These are phyloP conservation scores for Glareola pratincola DNA, from an alignment of 2,113 vertebrate species.

Conservation along the genomic window DNA sequence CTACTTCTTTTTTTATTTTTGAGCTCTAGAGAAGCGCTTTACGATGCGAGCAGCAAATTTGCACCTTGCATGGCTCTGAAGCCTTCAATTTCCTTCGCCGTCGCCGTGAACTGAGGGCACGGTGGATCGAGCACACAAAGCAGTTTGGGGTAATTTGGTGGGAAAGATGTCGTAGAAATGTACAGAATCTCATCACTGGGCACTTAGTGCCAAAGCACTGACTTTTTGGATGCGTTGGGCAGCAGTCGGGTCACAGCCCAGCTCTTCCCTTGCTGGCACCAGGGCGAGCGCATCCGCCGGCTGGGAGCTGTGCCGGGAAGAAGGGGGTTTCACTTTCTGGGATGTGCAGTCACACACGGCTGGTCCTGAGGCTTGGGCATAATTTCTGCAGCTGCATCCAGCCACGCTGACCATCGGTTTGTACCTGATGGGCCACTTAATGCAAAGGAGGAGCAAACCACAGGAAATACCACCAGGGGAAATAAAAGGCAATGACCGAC, in stretches of 20 bases:
- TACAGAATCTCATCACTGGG: rapidly evolving
- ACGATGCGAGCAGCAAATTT: rapidly evolving
- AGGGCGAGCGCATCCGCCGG: rapidly evolving
- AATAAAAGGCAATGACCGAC: background rate
- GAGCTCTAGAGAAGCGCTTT: background rate
- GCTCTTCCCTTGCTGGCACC: background rate
- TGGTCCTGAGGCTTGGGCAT: background rate
- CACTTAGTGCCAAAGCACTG: background rate
- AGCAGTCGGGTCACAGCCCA: background rate
- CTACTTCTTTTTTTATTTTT: background rate
- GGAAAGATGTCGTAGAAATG: background rate
- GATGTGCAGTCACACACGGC: no score
- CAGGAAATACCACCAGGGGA: background rate
- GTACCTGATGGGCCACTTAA: background rate
- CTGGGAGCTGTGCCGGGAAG: rapidly evolving
- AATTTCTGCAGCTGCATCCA: background rate
- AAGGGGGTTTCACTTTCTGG: background rate
- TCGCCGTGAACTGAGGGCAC: rapidly evolving
- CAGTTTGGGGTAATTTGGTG: background rate
- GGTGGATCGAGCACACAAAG: rapidly evolving
- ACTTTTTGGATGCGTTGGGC: rapidly evolving
- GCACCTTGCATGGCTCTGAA: background rate
- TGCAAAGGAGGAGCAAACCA: background rate
- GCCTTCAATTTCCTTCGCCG: rapidly evolving
- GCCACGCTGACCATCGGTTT: background rate